Percentiles rank a stretch among this genome's conserved stretches.
Evolutionary conservation across 2,113 vertebrate species (phyloP).

Genomic region (Podilymbus podiceps): DNA sequence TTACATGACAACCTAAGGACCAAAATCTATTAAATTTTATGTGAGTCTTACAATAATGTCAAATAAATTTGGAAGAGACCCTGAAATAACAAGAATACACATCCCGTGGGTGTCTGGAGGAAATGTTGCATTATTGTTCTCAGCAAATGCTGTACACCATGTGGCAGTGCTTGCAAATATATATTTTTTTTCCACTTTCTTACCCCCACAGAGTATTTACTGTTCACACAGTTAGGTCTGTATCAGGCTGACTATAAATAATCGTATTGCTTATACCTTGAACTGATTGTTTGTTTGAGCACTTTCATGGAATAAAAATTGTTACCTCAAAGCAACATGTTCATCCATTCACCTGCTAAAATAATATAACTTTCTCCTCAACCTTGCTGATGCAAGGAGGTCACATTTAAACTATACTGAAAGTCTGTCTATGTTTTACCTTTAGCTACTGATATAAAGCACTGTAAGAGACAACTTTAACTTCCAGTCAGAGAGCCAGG

Average conservation of each 20-base stretch:
- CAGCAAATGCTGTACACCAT: neutral
- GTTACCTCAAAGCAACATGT: constrained; percentile 6
- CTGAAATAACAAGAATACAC: constrained; percentile 28
- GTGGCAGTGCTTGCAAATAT: constrained; percentile 47
- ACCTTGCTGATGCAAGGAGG: neutral
- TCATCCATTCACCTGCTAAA: neutral
- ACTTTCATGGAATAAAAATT: constrained; percentile 37
- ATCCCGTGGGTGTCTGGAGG: constrained; percentile 24
- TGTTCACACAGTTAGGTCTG: constrained; percentile 43
- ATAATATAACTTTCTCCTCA: neutral
- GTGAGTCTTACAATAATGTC: neutral
- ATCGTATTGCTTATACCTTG: constrained; percentile 6
- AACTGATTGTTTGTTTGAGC: constrained; percentile 40
- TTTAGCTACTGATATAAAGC: neutral
- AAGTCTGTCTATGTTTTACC: neutral
- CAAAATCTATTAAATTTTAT: neutral
- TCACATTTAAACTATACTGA: neutral
- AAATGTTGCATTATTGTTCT: neutral
- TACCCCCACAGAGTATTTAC: constrained; percentile 39
- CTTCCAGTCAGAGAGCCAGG: neutral
- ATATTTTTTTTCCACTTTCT: constrained; percentile 29
- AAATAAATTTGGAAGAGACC: constrained; percentile 18
- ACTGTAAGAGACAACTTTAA: neutral
- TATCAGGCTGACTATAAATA: constrained; percentile 56
- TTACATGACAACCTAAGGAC: constrained; percentile 37